Conservation (phyloP, 1,140 invertebrate genomes). For the Psilanteris sp. region DNA sequence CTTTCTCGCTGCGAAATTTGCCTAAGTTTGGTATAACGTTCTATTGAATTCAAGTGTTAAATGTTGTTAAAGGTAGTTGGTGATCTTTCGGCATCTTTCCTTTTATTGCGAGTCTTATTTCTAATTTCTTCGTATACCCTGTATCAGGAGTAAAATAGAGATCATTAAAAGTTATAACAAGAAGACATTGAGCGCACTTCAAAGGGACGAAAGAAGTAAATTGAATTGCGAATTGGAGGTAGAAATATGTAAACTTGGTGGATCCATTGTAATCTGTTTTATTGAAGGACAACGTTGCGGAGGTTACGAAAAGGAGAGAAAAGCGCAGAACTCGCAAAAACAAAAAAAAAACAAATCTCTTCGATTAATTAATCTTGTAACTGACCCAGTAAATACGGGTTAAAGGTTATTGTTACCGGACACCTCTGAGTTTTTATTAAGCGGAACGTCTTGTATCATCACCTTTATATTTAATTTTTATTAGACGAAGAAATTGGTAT, state of each 20-base stretch:
- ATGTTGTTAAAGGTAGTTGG: constrained; percentile 9
- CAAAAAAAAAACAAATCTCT: neutral
- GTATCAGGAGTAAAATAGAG: constrained; percentile 25
- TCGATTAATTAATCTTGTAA: constrained; percentile 19
- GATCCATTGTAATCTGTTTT: too few species aligned
- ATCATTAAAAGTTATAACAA: constrained; percentile 38
- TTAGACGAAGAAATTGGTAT: constrained; percentile 18
- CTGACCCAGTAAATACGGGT: constrained; percentile 18
- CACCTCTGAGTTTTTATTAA: constrained; percentile 20
- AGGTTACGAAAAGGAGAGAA: too few species aligned
- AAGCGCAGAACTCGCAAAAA: constrained; percentile 4
- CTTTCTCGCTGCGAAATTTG: constrained; percentile 48
- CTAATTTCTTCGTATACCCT: too few species aligned
- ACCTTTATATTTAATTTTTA: constrained; percentile 14
- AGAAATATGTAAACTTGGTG: too few species aligned
- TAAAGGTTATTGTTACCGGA: constrained; percentile 13
- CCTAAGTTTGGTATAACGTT: constrained; percentile 42
- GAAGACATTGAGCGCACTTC: constrained; percentile 6
- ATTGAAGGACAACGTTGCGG: too few species aligned
- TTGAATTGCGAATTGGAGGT: too few species aligned
- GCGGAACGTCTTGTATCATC: constrained; percentile 9
- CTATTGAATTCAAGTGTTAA: constrained; percentile 14
- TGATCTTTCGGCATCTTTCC: constrained; percentile 5
- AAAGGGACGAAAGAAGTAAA: neutral
- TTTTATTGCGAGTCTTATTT: too few species aligned